A percentile compares a stretch with the other conserved stretches of the same genome.
phyloP scores from a whole-genome alignment of 2,113 vertebrate species.

The Psittacula cyanocephala region DNA sequence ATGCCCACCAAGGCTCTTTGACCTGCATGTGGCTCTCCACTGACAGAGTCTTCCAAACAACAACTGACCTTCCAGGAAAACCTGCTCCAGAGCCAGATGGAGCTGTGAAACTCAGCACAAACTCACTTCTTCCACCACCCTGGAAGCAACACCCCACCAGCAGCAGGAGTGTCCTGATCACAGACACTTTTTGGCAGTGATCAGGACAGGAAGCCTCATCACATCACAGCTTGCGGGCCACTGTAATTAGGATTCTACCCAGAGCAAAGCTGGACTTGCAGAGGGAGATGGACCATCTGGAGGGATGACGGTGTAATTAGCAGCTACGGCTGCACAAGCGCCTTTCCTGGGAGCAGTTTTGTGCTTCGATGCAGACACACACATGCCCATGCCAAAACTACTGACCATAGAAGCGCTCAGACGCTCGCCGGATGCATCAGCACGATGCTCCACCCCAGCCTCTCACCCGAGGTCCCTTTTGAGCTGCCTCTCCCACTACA shows the following conservation, averaged over 20 bases:
- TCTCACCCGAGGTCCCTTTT: background rate
- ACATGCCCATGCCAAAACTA: background rate
- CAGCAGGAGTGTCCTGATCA: background rate
- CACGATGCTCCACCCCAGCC: rapidly evolving
- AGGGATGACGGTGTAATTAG: slow-evolving; percentile 2
- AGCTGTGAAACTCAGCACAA: background rate
- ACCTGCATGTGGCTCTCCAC: background rate
- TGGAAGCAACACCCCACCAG: background rate
- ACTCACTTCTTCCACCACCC: background rate
- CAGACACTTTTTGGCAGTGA: background rate
- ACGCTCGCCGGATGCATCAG: background rate
- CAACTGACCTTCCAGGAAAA: background rate
- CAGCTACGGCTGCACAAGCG: background rate
- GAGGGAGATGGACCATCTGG: slow-evolving; percentile 14
- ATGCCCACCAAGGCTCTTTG: background rate
- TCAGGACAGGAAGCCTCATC: background rate
- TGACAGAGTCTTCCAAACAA: background rate
- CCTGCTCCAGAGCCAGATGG: background rate
- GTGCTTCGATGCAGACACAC: background rate
- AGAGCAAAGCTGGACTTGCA: slow-evolving; percentile 30
- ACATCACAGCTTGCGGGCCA: background rate
- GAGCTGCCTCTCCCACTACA: background rate
- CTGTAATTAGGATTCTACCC: slow-evolving; percentile 18
- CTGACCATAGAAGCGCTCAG: background rate
- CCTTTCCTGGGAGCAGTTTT: background rate